Evolutionary conservation across 1,140 invertebrate genomes (phyloP), one percentile per base, ranked within the genome.

Genomic region (Micrasema minimum): DNA sequence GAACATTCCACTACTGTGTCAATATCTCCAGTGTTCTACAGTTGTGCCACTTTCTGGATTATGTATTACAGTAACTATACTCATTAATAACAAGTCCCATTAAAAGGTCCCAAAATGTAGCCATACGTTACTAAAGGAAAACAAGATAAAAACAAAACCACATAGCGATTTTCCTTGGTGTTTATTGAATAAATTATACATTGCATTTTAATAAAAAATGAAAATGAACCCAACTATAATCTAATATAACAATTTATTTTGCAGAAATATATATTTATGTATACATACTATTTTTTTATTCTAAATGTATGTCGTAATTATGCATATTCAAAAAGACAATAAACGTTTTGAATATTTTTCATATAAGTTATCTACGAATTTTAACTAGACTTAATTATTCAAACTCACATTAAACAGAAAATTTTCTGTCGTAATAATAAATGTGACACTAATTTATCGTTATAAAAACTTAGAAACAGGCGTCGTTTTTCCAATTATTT

Each of bases 131-230:
- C 23, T 12, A 31, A 31, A 55, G 20, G 20, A 46, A 31, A 64
- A 1, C 18, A 12, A 35, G 59, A 22, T 20, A 14, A 59, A 38
- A 59, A n/a, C 55, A 41, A 59, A 59, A 59, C 14, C 35, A 57
- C 14, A 57, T 11, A 23, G 43, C 41, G 14, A 45, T 46, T 64
- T 31, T 64, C 43, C 43, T 45, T 64, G 59, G 23, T 31, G 22
- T 64, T 64, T 64, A 64, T 64, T 64, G 59, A 64, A 64, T 64
- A 64, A 64, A 64, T 64, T 64, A 64, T 64, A 64, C 59, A 64
- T 64, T 64, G 59, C 41, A 64, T 64, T 64, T 64, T 26, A 46
- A 46, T 64, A 61, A 43, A 55, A 59, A 43, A 64, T 64, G 41
- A 64, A 64, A 64, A 64, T 45, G 43, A 64, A 64, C 59, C 59